Percentiles rank a stretch among this genome's conserved stretches.
Evolutionary conservation across 2,113 vertebrate genomes (phyloP).

Genomic region (Mobula birostris): DNA sequence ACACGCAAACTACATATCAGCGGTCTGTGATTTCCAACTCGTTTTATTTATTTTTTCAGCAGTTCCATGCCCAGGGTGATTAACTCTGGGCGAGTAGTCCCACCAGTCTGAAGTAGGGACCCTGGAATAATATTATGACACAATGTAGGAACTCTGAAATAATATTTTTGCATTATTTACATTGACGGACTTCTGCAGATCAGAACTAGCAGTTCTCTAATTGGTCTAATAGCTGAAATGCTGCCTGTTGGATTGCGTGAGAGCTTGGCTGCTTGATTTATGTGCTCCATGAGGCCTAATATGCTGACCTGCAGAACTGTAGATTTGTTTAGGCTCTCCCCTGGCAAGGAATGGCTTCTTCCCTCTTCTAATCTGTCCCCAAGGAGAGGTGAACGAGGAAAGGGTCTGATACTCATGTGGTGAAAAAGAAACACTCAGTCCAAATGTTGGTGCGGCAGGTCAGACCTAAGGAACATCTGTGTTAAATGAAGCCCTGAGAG

Average conservation of each 20-base stretch:
- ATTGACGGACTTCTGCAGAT: not conserved
- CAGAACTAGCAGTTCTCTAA: not conserved
- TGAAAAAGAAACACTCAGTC: conserved; percentile 41
- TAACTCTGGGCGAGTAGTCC: not conserved
- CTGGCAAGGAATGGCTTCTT: conserved; percentile 55
- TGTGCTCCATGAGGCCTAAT: conserved; percentile 59
- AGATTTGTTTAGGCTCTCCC: conserved; percentile 56
- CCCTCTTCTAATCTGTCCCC: conserved; percentile 55
- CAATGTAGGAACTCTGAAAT: conserved; percentile 23
- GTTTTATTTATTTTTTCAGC: conserved; percentile 25
- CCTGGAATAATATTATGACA: conserved; percentile 33
- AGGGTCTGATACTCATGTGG: conserved; percentile 43
- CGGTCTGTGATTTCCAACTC: conserved; percentile 15
- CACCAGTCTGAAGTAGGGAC: conserved; percentile 2
- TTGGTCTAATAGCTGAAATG: not conserved
- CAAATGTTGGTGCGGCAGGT: conserved; percentile 40
- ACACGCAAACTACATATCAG: not conserved
- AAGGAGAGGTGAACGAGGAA: conserved; percentile 49
- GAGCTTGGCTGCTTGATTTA: conserved; percentile 60
- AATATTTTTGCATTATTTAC: conserved; percentile 34
- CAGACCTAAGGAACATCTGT: conserved; percentile 46
- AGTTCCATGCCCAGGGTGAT: not conserved
- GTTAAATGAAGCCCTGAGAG: conserved; percentile 42
- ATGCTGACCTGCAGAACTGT: conserved; percentile 50
- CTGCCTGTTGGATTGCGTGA: conserved; percentile 47